These are phyloP conservation scores for Antheraea yamamai DNA, from an alignment of 2,888 invertebrate species.

Conservation along the genomic window DNA sequence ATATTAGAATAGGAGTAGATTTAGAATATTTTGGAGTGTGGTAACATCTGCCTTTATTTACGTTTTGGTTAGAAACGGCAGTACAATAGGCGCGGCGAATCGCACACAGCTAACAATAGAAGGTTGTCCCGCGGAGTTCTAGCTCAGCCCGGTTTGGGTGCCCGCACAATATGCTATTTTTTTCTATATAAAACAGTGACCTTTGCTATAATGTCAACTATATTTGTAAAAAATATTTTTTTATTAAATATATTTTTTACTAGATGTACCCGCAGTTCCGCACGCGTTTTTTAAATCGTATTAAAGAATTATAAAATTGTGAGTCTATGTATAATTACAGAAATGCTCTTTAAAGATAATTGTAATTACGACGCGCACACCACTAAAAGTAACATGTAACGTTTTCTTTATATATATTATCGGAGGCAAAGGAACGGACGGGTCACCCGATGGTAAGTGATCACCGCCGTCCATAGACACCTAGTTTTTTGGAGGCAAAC, in stretches of 20 bases:
- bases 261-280: no score
- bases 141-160: slow-evolving; percentile 33
- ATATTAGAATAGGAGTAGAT: slow-evolving; percentile 36
- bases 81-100: slow-evolving; percentile 75
- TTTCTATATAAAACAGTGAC: slow-evolving; percentile 61
- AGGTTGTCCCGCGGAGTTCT: slow-evolving; percentile 43
- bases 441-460: no score
- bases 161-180: slow-evolving; percentile 38
- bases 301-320: no score
- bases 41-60: slow-evolving; percentile 82
- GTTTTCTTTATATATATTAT: no score
- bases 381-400: no score
- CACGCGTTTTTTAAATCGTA: no score
- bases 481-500: no score
- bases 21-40: slow-evolving; percentile 65
- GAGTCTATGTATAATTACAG: no score
- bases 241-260: background rate
- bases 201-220: slow-evolving; percentile 39
- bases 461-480: no score
- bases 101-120: slow-evolving; percentile 63
- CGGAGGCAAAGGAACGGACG: no score
- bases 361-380: no score
- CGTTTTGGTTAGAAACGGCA: slow-evolving; percentile 76
- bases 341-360: no score
- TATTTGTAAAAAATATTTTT: background rate